phyloP scores from a whole-genome alignment of 2,113 vertebrate species.

The Alaudala cheleensis region DNA sequence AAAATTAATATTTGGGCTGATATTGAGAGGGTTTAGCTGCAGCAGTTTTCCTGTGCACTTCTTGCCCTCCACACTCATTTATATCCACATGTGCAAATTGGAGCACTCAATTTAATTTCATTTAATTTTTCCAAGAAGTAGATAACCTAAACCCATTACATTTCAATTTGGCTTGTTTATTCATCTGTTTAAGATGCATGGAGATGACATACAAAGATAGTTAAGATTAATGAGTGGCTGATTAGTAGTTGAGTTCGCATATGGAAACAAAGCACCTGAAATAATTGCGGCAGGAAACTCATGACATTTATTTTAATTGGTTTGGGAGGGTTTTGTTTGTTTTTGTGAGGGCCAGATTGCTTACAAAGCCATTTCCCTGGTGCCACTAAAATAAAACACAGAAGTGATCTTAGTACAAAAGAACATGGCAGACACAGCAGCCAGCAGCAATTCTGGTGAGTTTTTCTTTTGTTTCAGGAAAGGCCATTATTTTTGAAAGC shows the following conservation, averaged over 20 bases:
- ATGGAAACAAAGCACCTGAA: slow-evolving; percentile 54
- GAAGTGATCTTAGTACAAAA: background rate
- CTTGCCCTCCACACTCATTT: background rate
- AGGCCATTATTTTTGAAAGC: background rate
- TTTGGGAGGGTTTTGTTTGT: background rate
- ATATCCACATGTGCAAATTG: background rate
- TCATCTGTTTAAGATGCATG: slow-evolving; percentile 40
- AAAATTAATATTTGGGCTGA: background rate
- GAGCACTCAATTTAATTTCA: background rate
- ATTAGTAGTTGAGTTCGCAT: background rate
- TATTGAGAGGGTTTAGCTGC: background rate
- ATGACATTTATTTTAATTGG: slow-evolving; percentile 23
- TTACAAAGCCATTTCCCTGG: background rate
- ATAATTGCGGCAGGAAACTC: slow-evolving; percentile 41
- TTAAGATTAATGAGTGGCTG: slow-evolving; percentile 58
- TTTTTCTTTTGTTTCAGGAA: background rate
- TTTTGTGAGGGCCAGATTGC: background rate
- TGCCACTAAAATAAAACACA: background rate
- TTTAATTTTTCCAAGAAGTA: slow-evolving; percentile 27
- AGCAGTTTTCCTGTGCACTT: background rate
- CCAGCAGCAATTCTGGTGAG: background rate
- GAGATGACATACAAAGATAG: slow-evolving; percentile 33
- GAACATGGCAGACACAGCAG: background rate
- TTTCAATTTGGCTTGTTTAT: slow-evolving; percentile 56
- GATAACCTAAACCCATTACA: slow-evolving; percentile 1